Percentiles rank a stretch among this genome's conserved stretches.
phyloP scores from a whole-genome alignment of 2,113 vertebrate genomes.

The Tragelaphus scriptus region DNA sequence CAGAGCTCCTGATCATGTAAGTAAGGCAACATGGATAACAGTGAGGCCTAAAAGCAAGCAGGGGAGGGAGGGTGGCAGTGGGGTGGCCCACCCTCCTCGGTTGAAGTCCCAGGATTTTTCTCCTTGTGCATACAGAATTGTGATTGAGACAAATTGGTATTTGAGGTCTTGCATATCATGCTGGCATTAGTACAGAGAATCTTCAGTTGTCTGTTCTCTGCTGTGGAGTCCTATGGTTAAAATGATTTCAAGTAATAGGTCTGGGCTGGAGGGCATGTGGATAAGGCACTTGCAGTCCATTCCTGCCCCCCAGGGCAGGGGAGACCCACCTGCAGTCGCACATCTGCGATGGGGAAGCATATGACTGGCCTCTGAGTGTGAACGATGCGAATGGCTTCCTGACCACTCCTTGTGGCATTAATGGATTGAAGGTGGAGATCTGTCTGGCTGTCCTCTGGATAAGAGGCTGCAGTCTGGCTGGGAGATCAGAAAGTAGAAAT shows the following conservation, averaged over 20 bases:
- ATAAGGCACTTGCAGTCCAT: neutral
- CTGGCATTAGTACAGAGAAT: slow-evolving; percentile 64
- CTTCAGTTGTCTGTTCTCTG: slow-evolving; percentile 25
- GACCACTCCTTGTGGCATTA: neutral
- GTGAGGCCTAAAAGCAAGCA: neutral
- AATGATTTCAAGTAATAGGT: slow-evolving; percentile 11
- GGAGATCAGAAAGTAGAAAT: neutral
- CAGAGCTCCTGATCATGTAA: slow-evolving; percentile 89
- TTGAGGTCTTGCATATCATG: slow-evolving; percentile 72
- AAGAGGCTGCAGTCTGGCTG: neutral
- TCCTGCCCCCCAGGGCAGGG: neutral
- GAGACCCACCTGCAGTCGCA: neutral
- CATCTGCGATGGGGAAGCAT: neutral
- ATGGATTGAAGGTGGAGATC: neutral
- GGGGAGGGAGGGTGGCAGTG: neutral
- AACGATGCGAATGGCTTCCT: neutral
- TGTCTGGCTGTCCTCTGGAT: neutral
- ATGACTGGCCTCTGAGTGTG: neutral
- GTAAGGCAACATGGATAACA: slow-evolving; percentile 68
- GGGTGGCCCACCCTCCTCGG: neutral
- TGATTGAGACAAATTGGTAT: slow-evolving; percentile 75
- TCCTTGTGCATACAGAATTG: slow-evolving; percentile 63
- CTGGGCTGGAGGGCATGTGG: neutral
- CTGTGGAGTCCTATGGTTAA: slow-evolving; percentile 5
- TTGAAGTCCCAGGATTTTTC: slow-evolving; percentile 25